Base-by-base conservation (phyloP, 2,888 invertebrate species). In the Drosophila nr. perissopoda region DNA sequence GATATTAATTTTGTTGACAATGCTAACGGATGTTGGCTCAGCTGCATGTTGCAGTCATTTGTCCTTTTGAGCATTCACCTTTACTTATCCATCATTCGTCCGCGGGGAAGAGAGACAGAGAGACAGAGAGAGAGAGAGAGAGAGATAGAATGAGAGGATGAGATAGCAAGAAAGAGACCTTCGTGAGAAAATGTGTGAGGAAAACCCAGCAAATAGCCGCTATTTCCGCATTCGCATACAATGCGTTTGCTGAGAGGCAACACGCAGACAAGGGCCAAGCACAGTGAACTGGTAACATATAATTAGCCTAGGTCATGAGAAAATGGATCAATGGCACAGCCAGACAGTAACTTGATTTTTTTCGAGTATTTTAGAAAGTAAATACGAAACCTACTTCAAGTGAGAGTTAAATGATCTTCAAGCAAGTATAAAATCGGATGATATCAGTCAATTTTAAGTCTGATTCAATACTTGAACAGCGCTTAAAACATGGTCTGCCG, bases 21-120 rank as follows among this genome's bases (percentile, higher is more conserved):
- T 64, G 72, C 65, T 82, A 83, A 87, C 83, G 83, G 87, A 77
- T 86, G 88, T 80, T 82, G 77, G 81, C 81, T 86, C 86, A 88
- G 88, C 83, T 83, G 83, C 86, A 74, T 52, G 60, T 65, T 61
- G 70, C 72, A 70, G 79, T 88, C 87, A 86, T 82, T 87, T 89
- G 75, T 76, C 75, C 75, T 76, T 75, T 67, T 79, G 53, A 18
- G 62, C 68, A 76, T 62, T 76, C 74, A 76, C 74, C 74, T 60
- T 68, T 18, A 56, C 51, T 25, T 59, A 64, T 64, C 72, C 49
- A 34, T 63, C 53, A 54, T 49, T 42, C 34, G 4, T n/a, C n/a
- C 21, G 5, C n/a, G 11, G 21, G 21, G 18, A 6, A 46, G 16
- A 29, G 11, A 21, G 27, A 42, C 1, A 6, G 2, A n/a, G 10